phyloP scores from a whole-genome alignment of 1,140 invertebrate genomes.

The Agrilus planipennis region DNA sequence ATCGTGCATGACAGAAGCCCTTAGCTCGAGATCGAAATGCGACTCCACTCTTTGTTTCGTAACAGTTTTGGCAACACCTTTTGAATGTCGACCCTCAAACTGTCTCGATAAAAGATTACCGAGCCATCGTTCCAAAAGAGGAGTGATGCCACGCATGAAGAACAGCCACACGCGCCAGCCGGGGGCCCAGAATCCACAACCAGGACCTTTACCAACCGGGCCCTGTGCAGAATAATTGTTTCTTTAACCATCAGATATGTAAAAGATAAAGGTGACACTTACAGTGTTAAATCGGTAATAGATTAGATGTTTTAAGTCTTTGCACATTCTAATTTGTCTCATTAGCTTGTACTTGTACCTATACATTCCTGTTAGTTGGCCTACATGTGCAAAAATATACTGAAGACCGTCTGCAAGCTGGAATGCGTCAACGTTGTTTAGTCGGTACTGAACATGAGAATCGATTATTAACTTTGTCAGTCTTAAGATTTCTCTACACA shows the following conservation, averaged over 20 bases:
- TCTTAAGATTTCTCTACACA: constrained; percentile 95
- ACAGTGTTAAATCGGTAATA: constrained; percentile 99
- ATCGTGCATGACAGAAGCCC: constrained; percentile 99
- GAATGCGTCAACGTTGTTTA: constrained; percentile 99
- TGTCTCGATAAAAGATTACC: constrained; percentile 96
- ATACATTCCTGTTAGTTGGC: constrained; percentile 99
- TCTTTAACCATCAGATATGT: neutral
- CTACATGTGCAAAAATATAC: constrained; percentile 99
- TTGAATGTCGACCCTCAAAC: constrained; percentile 98
- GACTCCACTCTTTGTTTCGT: constrained; percentile 99
- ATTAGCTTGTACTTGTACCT: constrained; percentile 99
- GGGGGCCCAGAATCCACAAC: constrained; percentile 98
- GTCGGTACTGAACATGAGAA: constrained; percentile 96
- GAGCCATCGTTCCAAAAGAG: constrained; percentile 93
- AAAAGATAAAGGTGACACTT: constrained; percentile 27
- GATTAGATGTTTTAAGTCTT: constrained; percentile 98
- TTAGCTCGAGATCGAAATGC: constrained; percentile 96
- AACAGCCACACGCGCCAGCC: constrained; percentile 99
- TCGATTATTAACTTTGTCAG: constrained; percentile 97
- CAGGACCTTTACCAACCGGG: constrained; percentile 96
- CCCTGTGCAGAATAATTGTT: constrained; percentile 45
- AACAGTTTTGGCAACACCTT: constrained; percentile 98
- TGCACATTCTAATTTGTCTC: constrained; percentile 99
- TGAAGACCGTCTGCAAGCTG: constrained; percentile 98
- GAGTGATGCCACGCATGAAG: constrained; percentile 98